Percentiles rank a stretch among this genome's conserved stretches.
These are phyloP conservation scores for Physocephala rufipes DNA, from an alignment of 2,888 invertebrate genomes.

Conservation along the genomic window DNA sequence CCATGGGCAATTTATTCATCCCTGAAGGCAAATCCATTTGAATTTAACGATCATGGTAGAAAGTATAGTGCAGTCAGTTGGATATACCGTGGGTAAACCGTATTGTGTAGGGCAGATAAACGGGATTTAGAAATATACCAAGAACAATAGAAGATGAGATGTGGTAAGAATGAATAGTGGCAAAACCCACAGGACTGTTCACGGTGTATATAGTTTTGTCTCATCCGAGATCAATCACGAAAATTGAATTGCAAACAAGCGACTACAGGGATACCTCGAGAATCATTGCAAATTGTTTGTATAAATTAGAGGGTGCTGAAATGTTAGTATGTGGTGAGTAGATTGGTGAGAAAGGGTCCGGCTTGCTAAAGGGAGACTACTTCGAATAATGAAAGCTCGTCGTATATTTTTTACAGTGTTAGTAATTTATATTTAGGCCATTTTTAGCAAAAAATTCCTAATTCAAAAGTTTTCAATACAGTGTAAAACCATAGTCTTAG, in stretches of 20 bases:
- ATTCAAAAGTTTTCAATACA: too few species aligned
- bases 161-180: conserved; percentile 77
- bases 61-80: conserved; percentile 63
- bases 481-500: too few species aligned
- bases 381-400: too few species aligned
- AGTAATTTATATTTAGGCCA: too few species aligned
- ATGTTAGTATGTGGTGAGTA: conserved; percentile 68
- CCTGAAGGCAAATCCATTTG: conserved; percentile 64
- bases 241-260: conserved; percentile 67
- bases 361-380: conserved; percentile 59
- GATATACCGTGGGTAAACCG: conserved; percentile 62
- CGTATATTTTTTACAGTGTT: too few species aligned
- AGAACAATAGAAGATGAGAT: conserved; percentile 71
- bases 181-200: conserved; percentile 68
- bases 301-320: conserved; percentile 69
- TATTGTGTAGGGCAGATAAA: conserved; percentile 61
- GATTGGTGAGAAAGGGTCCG: conserved; percentile 85
- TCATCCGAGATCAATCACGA: conserved; percentile 68
- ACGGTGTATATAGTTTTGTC: conserved; percentile 63
- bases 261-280: conserved; percentile 71
- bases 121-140: conserved; percentile 67
- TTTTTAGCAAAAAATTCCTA: too few species aligned
- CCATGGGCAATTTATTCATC: conserved; percentile 40
- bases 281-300: conserved; percentile 75
- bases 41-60: conserved; percentile 45